phyloP scores from a whole-genome alignment of 2,113 vertebrate species.

The Myiopsitta monachus region DNA sequence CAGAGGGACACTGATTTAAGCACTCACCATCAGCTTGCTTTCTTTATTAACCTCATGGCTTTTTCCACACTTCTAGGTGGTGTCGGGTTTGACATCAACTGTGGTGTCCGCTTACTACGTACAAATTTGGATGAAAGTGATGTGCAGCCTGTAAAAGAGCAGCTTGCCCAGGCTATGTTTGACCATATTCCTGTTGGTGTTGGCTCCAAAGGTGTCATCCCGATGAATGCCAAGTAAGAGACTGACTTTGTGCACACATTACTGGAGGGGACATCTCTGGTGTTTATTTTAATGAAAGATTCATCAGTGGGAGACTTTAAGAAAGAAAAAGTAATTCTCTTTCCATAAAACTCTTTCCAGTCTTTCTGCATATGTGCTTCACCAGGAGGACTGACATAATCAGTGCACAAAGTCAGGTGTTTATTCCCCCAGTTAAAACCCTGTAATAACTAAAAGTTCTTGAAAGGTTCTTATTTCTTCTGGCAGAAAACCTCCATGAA shows the following conservation, averaged over 20 bases:
- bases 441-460: neutral
- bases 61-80: slow-evolving; percentile 77
- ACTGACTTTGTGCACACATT: neutral
- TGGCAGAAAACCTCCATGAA: neutral
- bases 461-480: neutral
- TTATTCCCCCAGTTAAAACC: neutral
- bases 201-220: slow-evolving; percentile 96
- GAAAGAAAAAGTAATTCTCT: neutral
- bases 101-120: slow-evolving; percentile 91
- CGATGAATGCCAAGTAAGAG: slow-evolving; percentile 95
- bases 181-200: slow-evolving; percentile 98
- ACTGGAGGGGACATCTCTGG: neutral
- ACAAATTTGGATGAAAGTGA: slow-evolving; percentile 95
- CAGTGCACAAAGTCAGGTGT: neutral
- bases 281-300: neutral
- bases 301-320: neutral
- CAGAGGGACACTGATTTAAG: neutral
- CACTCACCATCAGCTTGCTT: neutral
- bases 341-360: neutral
- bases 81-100: slow-evolving; percentile 98
- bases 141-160: slow-evolving; percentile 97
- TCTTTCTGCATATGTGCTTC: neutral
- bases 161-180: slow-evolving; percentile 95
- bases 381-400: neutral
- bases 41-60: neutral